Evolutionary conservation across 2,113 vertebrate genomes (phyloP).

Genomic region (Brachionichthys hirsutus): DNA sequence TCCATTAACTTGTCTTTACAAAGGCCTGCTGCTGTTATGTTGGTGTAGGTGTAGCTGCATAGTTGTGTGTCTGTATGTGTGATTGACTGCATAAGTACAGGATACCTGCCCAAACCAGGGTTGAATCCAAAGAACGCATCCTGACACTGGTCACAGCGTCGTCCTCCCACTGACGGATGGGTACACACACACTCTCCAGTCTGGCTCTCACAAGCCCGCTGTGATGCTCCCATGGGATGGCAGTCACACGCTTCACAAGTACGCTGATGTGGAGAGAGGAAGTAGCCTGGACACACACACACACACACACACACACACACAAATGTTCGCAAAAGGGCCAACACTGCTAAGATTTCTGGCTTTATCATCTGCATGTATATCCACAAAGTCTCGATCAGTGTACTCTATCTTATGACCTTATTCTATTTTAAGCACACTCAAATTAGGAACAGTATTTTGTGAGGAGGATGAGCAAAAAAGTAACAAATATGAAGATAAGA

Average conservation of each 20-base stretch:
- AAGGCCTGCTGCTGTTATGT: conserved; percentile 30
- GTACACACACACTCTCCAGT: conserved; percentile 84
- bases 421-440: too few relatives aligned
- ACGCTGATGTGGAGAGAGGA: conserved; percentile 58
- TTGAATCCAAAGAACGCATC: conserved; percentile 87
- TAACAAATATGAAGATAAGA: too few relatives aligned
- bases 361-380: too few relatives aligned
- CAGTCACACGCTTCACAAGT: conserved; percentile 84
- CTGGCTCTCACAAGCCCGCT: conserved; percentile 74
- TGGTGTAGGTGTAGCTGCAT: conserved; percentile 10
- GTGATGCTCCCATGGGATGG: conserved; percentile 78
- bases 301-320: conserved; percentile 15
- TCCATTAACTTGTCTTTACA: conserved; percentile 49
- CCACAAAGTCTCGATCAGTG: too few relatives aligned
- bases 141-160: conserved; percentile 81
- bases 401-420: too few relatives aligned
- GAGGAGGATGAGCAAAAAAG: too few relatives aligned
- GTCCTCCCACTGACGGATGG: conserved; percentile 81
- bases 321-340: too few relatives aligned
- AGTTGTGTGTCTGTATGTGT: background rate
- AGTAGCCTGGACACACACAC: conserved; percentile 80
- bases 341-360: too few relatives aligned
- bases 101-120: conserved; percentile 83
- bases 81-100: conserved; percentile 3
- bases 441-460: too few relatives aligned